Evolutionary conservation across 2,888 invertebrate species (phyloP), one percentile per base, ranked within the genome.

Genomic region (Eubasilissa splendida): DNA sequence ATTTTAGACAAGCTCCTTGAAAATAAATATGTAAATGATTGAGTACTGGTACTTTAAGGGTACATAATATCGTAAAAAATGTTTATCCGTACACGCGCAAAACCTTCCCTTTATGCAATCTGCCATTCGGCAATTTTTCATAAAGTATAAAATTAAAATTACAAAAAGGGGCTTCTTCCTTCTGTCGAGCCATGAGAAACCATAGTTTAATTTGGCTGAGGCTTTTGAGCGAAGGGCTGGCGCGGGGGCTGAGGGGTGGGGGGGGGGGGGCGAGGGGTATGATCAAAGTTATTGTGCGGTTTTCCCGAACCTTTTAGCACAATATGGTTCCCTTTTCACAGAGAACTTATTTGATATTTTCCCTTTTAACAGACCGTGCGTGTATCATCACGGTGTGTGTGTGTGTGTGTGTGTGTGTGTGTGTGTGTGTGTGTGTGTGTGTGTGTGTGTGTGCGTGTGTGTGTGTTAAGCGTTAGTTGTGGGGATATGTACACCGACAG

Each of bases 241-340:
- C 22, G 22, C 22, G 22, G 58, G n/a, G 58, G 2, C 3, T 8
- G 3, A 9, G 58, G 58, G n/a, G 56, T 4, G 12, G 2, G 9
- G 4, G n/a, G n/a, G 58, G 4, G 58, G 3, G 58, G 12, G 68
- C n/a, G 10, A 31, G 63, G 11, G 63, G 31, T 31, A 63, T 63
- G 68, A 68, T 68, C 68, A 68, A 68, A 68, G 68, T 68, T 68
- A 68, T 33, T n/a, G 68, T 50, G 76, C 68, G 68, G 59, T 53
- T 54, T 76, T 22, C 42, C 31, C n/a, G 60, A 50, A 7, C 63
- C 63, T 63, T 42, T 12, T 42, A 63, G 33, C 63, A 33, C 63
- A 63, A 33, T 63, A 33, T 31, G 63, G 63, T 63, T 33, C 33
- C 33, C 63, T 42, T 42, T 63, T 42, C 42, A 33, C 63, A 33